A percentile compares a stretch with the other conserved stretches of the same genome.
Evolutionary conservation across 2,113 vertebrate genomes (phyloP).

Genomic region (Bubo scandiacus): DNA sequence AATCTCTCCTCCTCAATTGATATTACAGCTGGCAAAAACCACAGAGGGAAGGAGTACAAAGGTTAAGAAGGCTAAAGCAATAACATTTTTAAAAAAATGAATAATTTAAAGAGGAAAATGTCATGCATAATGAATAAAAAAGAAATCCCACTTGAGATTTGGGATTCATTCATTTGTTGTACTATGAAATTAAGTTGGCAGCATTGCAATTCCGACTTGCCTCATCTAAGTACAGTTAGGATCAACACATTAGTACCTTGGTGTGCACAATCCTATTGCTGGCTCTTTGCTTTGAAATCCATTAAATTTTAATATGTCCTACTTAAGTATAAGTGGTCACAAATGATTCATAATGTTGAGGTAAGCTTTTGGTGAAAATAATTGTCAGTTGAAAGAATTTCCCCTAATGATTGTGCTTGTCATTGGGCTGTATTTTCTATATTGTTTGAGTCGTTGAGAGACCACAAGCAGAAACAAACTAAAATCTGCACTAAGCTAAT

Average conservation of each 20-base stretch:
- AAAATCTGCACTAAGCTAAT: background rate
- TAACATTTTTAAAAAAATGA: slow-evolving; percentile 40
- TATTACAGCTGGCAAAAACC: slow-evolving; percentile 46
- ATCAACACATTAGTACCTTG: slow-evolving; percentile 69
- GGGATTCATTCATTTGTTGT: slow-evolving; percentile 68
- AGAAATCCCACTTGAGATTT: slow-evolving; percentile 49
- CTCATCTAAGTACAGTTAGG: slow-evolving; percentile 63
- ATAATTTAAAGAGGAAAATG: slow-evolving; percentile 76
- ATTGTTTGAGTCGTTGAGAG: slow-evolving; percentile 1
- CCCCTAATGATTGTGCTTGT: slow-evolving; percentile 48
- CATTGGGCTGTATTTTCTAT: slow-evolving; percentile 43
- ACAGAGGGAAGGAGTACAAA: slow-evolving; percentile 28
- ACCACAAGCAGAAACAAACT: background rate
- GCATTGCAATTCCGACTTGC: slow-evolving; percentile 34
- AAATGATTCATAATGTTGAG: slow-evolving; percentile 72
- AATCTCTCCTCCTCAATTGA: background rate
- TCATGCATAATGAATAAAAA: slow-evolving; percentile 76
- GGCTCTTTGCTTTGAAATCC: slow-evolving; percentile 47
- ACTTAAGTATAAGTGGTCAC: slow-evolving; percentile 72
- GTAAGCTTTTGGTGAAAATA: slow-evolving; percentile 67
- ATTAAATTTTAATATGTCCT: slow-evolving; percentile 76
- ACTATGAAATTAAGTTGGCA: slow-evolving; percentile 57
- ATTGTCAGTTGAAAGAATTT: slow-evolving; percentile 47
- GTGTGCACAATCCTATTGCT: slow-evolving; percentile 42
- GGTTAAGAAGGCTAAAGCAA: slow-evolving; percentile 66